Conservation (phyloP, 2,888 invertebrate species). For the Miltochrista miniata region DNA sequence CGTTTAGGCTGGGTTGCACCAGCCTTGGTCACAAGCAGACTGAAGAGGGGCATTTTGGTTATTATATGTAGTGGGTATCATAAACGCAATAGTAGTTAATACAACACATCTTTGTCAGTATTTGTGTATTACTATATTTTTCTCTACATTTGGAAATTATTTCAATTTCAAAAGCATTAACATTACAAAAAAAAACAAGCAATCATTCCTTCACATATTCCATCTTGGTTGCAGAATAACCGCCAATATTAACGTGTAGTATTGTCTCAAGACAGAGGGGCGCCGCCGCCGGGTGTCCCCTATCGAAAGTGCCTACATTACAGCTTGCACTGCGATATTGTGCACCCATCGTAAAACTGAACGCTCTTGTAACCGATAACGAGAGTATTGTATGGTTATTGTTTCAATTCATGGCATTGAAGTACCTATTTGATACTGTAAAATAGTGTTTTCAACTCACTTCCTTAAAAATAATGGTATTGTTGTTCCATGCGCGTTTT, state of each 20-base stretch:
- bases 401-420: background rate
- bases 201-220: background rate
- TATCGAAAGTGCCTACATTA: constrained; percentile 62
- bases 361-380: constrained; percentile 28
- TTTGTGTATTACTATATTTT: no score
- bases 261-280: constrained; percentile 63
- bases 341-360: constrained; percentile 27
- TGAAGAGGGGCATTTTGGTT: no score
- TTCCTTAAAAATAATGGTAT: no score
- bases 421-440: no score
- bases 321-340: constrained; percentile 51
- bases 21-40: no score
- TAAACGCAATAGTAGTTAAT: no score
- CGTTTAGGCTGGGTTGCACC: no score
- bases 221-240: constrained; percentile 42
- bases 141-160: no score
- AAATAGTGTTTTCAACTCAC: no score
- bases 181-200: background rate
- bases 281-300: constrained; percentile 63
- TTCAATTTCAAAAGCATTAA: background rate
- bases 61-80: no score
- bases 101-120: no score
- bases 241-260: constrained; percentile 32
- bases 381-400: background rate
- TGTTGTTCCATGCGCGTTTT: no score